Percentiles rank a stretch among this genome's conserved stretches.
These are phyloP conservation scores for Drosophila picticornis DNA, from an alignment of 2,888 invertebrate species.

Conservation along the genomic window DNA sequence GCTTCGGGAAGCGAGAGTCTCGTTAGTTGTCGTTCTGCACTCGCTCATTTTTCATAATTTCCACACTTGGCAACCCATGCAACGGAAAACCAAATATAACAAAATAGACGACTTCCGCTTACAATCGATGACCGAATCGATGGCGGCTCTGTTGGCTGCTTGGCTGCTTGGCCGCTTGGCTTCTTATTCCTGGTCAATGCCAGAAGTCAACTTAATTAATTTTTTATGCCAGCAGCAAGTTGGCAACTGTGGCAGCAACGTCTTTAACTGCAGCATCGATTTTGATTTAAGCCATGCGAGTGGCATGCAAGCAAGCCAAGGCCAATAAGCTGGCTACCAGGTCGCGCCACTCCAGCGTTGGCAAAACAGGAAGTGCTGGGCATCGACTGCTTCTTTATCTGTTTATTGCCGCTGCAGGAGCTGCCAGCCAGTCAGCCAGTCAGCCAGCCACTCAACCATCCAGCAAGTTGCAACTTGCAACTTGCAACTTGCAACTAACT, in stretches of 20 bases:
- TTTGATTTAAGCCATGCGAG: constrained; percentile 59
- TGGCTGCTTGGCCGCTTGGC: constrained; percentile 33
- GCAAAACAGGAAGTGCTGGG: constrained; percentile 51
- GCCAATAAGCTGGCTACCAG: constrained; percentile 49
- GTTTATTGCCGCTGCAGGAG: constrained; percentile 77
- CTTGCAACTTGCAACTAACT: constrained; percentile 19
- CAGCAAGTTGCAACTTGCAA: not conserved
- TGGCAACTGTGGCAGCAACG: constrained; percentile 20
- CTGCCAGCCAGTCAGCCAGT: constrained; percentile 9
- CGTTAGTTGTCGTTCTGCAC: constrained; percentile 54
- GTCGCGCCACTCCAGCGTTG: constrained; percentile 5
- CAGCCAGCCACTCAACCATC: no score
- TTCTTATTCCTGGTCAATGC: constrained; percentile 57
- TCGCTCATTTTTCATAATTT: constrained; percentile 75
- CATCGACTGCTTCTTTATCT: constrained; percentile 64
- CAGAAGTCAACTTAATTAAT: constrained; percentile 82
- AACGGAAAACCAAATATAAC: constrained; percentile 69
- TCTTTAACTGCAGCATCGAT: constrained; percentile 48
- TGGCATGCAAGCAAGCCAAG: constrained; percentile 52
- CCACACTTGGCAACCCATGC: constrained; percentile 56
- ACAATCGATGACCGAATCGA: constrained; percentile 42
- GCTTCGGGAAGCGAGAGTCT: constrained; percentile 10
- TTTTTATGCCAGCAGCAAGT: constrained; percentile 60
- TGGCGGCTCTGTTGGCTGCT: not conserved
- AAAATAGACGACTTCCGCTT: constrained; percentile 78